A percentile compares a stretch with the other conserved stretches of the same genome.
Conservation (phyloP, 2,797 vertebrate genomes). For the Neosilurus hyrtlii region DNA sequence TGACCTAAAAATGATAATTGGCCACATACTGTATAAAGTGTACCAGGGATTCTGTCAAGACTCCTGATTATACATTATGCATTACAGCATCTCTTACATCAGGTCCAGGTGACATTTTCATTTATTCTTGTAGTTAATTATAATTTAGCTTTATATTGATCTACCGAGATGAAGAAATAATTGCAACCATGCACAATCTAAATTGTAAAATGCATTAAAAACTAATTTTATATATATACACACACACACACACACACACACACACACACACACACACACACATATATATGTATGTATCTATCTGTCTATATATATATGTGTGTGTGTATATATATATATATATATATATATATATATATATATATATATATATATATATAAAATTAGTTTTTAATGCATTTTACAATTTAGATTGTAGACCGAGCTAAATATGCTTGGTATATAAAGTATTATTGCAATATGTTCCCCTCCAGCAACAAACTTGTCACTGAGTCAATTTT, state of each 20-base stretch:
- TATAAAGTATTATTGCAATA: neutral
- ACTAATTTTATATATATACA: too few relatives aligned
- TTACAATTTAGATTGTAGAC: neutral
- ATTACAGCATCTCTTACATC: neutral
- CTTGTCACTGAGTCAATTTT: too few relatives aligned
- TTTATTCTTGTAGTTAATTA: neutral
- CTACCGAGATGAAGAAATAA: slow-evolving; percentile 6
- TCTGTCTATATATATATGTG: too few relatives aligned
- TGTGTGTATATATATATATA: too few relatives aligned
- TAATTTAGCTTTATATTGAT: slow-evolving; percentile 14
- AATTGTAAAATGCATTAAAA: too few relatives aligned
- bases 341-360: too few relatives aligned
- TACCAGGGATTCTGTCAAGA: neutral
- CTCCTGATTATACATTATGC: neutral
- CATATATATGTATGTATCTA: too few relatives aligned
- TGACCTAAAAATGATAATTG: neutral
- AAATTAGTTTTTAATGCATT: neutral
- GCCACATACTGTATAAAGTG: neutral
- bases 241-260: too few relatives aligned
- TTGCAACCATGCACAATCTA: neutral
- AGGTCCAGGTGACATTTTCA: neutral
- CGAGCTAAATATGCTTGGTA: neutral
- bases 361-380: too few relatives aligned
- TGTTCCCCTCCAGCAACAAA: too few relatives aligned
- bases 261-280: too few relatives aligned